Evolutionary conservation across 2,113 vertebrate genomes (phyloP).

Genomic region (Grammomys surdaster): DNA sequence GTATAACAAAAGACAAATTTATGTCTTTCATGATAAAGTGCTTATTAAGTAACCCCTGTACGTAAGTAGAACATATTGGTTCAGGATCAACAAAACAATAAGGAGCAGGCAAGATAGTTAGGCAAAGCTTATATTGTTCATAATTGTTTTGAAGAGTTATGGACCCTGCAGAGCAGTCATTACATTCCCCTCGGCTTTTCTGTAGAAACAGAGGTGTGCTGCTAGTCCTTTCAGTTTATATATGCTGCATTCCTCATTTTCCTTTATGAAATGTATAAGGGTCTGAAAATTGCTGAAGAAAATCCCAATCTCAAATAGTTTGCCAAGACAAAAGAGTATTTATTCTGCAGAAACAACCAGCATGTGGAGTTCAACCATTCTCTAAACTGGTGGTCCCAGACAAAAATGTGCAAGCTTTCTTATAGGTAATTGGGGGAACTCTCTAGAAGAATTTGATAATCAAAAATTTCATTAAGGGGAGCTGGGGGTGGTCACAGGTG

Average conservation of each 20-base stretch:
- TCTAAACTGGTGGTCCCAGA: too few species aligned
- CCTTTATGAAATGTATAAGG: background rate
- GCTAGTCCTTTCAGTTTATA: background rate
- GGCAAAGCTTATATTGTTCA: background rate
- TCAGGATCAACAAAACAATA: slow-evolving; percentile 28
- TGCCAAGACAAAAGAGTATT: too few species aligned
- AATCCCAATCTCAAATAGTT: too few species aligned
- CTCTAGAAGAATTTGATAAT: too few species aligned
- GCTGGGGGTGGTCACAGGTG: too few species aligned
- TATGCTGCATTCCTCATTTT: background rate
- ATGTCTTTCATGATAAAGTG: background rate
- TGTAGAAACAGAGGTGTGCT: background rate
- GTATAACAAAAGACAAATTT: slow-evolving; percentile 25
- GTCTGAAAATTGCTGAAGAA: too few species aligned
- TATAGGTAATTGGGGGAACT: too few species aligned
- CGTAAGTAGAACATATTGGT: background rate
- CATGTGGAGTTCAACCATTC: too few species aligned
- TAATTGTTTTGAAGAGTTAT: background rate
- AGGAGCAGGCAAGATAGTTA: background rate
- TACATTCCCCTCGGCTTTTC: background rate
- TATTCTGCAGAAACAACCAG: too few species aligned
- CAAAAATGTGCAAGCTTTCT: too few species aligned
- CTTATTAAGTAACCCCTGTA: background rate
- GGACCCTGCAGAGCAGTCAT: background rate
- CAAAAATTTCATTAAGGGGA: too few species aligned